Conservation (phyloP, 1,140 invertebrate genomes). For the Cecropterus lyciades region DNA sequence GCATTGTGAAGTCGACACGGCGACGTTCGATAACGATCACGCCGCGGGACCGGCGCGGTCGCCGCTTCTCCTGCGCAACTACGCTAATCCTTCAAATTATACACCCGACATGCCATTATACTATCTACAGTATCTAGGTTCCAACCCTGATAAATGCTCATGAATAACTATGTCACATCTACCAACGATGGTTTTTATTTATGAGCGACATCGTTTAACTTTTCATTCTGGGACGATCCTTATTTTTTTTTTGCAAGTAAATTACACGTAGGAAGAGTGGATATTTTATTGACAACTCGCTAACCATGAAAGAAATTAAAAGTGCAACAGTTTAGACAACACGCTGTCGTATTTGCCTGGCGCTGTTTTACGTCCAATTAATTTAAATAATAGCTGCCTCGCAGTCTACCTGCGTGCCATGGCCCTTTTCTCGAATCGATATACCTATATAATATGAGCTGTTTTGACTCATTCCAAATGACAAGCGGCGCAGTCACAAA, state of each 20-base stretch:
- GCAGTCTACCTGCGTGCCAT: conserved; percentile 60
- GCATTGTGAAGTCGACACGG: conserved; percentile 72
- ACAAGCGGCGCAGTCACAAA: conserved; percentile 21
- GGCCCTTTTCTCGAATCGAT: conserved; percentile 47
- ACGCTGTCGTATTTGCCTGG: conserved; percentile 55
- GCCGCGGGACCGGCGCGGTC: conserved; percentile 44
- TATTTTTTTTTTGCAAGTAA: not conserved
- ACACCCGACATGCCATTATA: conserved; percentile 24
- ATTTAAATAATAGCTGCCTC: conserved; percentile 74
- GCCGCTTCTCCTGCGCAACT: conserved; percentile 48
- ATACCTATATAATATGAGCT: conserved; percentile 26
- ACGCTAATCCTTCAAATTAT: conserved; percentile 52
- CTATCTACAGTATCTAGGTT: not conserved
- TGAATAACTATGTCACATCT: conserved; percentile 10
- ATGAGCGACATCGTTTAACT: conserved; percentile 19
- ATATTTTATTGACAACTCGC: not conserved
- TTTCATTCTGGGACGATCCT: not conserved
- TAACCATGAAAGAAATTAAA: conserved; percentile 30
- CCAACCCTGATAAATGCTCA: conserved; percentile 6
- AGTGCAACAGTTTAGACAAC: conserved; percentile 50
- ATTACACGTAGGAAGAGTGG: not conserved
- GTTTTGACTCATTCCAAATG: conserved; percentile 27
- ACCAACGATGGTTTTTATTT: conserved; percentile 7
- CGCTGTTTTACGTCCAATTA: conserved; percentile 74
- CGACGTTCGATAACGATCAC: conserved; percentile 71